Base-by-base conservation (phyloP, 2,797 vertebrate genomes). In the Hydrophis major region DNA sequence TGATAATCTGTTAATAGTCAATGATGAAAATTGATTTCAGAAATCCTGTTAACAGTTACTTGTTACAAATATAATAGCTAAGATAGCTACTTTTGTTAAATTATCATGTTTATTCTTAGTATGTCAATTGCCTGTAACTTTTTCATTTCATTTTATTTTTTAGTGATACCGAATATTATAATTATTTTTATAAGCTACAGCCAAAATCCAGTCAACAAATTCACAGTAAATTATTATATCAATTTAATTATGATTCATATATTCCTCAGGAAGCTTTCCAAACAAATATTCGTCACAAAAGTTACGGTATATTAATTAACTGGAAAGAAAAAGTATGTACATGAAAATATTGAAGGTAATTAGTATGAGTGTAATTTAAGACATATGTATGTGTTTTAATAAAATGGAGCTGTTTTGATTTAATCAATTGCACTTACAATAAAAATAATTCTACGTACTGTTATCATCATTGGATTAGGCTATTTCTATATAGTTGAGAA, bases 81-180 rank as follows among this genome's bases (percentile, higher is more conserved):
- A 92, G 78, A 22, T 20, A 95, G 53, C 32, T 27, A 93, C 91
- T 92, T 89, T 90, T 78, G 50, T 18, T 90, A 93, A 89, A 60
- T 37, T 61, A 20, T 12, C 74, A 90, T 32, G 92, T 28, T 63
- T 4, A 2, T 93, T 92, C 92, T 12, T 87, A 14, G 5, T 22
- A 14, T 55, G 53, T 32, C 86, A 50, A 6, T 93, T 28, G 11
- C 11, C 11, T 55, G 11, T 53, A 53, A 53, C 11, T 55, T 55
- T 55, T 55, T 55, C 53, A 55, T 55, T 55, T 55, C 53, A 55
- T 55, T 55, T 55, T 55, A 55, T 55, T 55, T 55, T 53, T 55
- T 55, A 55, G 53, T 55, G 53, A 55, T 55, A 55, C 53, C 53
- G 0, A 55, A 55, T 11, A 55, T 55, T 55, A 55, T 55, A 13